A percentile compares a stretch with the other conserved stretches of the same genome.
Evolutionary conservation across 2,113 vertebrate species (phyloP).

Genomic region (Eclectus roratus): DNA sequence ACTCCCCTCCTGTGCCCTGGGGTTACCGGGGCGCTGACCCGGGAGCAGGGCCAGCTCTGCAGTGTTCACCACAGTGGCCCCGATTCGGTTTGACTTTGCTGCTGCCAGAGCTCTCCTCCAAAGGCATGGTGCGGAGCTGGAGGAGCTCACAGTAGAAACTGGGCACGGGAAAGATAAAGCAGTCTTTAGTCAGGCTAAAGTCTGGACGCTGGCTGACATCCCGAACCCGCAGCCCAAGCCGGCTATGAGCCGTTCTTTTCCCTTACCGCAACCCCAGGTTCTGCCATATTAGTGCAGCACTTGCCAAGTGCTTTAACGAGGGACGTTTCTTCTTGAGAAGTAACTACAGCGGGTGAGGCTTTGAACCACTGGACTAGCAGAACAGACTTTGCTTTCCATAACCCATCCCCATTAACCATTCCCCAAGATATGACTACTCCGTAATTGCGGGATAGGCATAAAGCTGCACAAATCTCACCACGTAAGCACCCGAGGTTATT

Average conservation of each 20-base stretch:
- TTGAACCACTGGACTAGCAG: accelerated
- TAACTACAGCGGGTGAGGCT: not conserved
- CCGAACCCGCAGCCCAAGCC: not conserved
- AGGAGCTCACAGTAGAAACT: accelerated
- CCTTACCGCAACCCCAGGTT: not conserved
- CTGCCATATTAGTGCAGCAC: accelerated
- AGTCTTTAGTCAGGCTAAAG: not conserved
- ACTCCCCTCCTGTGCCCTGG: accelerated
- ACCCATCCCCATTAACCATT: not conserved
- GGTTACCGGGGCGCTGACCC: accelerated
- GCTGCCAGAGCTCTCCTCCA: not conserved
- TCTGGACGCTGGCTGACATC: accelerated
- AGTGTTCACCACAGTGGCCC: not conserved
- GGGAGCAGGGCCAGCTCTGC: not conserved
- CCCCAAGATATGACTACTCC: accelerated
- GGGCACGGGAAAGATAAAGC: accelerated
- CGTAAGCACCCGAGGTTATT: not conserved
- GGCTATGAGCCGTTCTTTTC: not conserved
- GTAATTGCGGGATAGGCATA: accelerated
- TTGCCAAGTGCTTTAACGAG: not conserved
- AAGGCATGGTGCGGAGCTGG: not conserved
- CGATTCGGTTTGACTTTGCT: not conserved
- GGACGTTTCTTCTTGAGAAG: not conserved
- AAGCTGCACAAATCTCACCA: not conserved
- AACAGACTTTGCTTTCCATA: not conserved